Percentiles rank a stretch among this genome's conserved stretches.
These are phyloP conservation scores for Hystrix brachyura DNA, from an alignment of 2,113 vertebrate genomes.

Conservation along the genomic window DNA sequence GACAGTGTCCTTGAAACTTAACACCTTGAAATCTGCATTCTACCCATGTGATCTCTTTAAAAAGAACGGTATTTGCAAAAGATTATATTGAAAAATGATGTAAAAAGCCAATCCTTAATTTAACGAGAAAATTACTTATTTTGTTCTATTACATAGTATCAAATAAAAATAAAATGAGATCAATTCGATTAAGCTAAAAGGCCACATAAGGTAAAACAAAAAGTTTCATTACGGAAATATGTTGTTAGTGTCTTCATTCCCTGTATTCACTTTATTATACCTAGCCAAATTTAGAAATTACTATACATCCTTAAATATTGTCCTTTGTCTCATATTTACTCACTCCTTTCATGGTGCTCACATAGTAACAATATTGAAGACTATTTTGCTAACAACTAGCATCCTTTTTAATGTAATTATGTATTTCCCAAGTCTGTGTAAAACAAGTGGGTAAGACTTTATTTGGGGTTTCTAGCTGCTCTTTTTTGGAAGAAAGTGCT, in stretches of 20 bases:
- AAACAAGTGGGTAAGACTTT: neutral
- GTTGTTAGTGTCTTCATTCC: neutral
- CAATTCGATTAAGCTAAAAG: neutral
- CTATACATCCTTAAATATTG: neutral
- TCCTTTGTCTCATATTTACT: neutral
- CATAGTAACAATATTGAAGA: neutral
- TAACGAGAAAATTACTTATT: neutral
- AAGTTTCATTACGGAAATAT: neutral
- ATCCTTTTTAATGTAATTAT: neutral
- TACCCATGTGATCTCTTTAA: neutral
- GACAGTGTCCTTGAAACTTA: constrained; percentile 21
- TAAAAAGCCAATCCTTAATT: constrained; percentile 37
- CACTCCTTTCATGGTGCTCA: neutral
- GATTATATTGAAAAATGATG: neutral
- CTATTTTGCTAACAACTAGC: neutral
- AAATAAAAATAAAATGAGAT: constrained; percentile 41
- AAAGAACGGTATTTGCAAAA: neutral
- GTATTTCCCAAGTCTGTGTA: neutral
- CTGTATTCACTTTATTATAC: neutral
- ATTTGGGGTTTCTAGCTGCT: neutral
- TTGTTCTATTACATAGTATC: neutral
- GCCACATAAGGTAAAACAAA: neutral
- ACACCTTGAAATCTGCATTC: neutral
- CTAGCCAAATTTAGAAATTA: neutral
- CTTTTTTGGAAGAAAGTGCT: neutral